Percentiles rank a stretch among this genome's conserved stretches.
These are phyloP conservation scores for Prorops nasuta DNA, from an alignment of 1,140 invertebrate species.

Conservation along the genomic window DNA sequence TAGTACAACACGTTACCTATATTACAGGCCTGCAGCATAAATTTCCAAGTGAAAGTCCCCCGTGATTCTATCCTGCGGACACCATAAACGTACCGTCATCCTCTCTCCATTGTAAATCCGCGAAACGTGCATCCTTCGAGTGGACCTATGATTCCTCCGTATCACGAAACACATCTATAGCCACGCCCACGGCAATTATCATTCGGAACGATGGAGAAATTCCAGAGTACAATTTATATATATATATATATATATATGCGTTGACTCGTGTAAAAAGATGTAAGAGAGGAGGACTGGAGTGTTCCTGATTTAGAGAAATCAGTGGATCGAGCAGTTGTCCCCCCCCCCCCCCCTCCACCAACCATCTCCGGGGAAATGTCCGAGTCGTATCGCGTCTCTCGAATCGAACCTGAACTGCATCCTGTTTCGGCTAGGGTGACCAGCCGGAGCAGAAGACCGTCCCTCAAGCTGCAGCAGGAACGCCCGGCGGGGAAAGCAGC, in stretches of 20 bases:
- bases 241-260: background rate
- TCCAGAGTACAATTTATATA: no score
- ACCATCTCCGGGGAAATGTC: conserved; percentile 17
- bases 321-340: conserved; percentile 17
- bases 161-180: background rate
- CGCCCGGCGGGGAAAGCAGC: background rate
- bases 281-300: conserved; percentile 10
- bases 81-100: no score
- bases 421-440: conserved; percentile 8
- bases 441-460: conserved; percentile 2
- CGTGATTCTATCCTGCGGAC: no score
- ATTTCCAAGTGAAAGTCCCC: no score
- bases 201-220: no score
- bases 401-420: conserved; percentile 16
- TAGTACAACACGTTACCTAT: background rate
- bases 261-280: background rate
- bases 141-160: background rate
- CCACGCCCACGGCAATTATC: background rate
- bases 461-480: conserved; percentile 1
- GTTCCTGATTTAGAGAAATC: conserved; percentile 23
- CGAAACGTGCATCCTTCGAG: background rate
- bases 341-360: background rate
- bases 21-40: no score
- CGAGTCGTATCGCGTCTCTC: conserved; percentile 17
- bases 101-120: no score